These are phyloP conservation scores for Drosophila sulfurigaster DNA, from an alignment of 1,140 invertebrate species.

Conservation along the genomic window DNA sequence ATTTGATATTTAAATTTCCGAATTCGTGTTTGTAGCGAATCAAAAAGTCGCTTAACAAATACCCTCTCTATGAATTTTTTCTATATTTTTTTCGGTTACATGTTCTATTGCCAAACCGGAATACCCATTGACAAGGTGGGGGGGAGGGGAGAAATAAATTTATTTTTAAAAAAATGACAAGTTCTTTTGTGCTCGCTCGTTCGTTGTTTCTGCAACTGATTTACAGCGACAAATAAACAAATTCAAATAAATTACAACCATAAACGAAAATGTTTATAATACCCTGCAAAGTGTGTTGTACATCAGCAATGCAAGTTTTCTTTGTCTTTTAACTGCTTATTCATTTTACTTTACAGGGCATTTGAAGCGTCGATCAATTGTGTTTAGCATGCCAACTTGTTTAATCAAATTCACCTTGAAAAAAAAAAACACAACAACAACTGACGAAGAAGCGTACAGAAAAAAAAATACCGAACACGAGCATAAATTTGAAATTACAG, in stretches of 20 bases:
- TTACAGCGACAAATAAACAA: constrained; percentile 53
- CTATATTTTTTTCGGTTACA: constrained; percentile 1
- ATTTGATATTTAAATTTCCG: constrained; percentile 13
- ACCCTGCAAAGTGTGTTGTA: neutral
- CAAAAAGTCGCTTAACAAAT: neutral
- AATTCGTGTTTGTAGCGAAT: constrained; percentile 2
- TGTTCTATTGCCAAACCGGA: neutral
- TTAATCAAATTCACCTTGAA: constrained; percentile 74
- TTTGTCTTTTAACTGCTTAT: neutral
- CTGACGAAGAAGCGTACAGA: constrained; percentile 15
- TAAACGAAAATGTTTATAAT: neutral
- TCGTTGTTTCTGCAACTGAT: constrained; percentile 46
- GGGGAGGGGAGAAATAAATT: neutral
- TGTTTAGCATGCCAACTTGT: constrained; percentile 12
- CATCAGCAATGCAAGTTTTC: neutral
- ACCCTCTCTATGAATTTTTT: neutral
- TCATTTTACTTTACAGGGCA: neutral
- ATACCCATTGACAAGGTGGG: neutral
- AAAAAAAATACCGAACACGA: constrained; percentile 27
- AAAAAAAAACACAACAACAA: constrained; percentile 28
- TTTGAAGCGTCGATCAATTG: neutral
- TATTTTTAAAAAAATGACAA: constrained; percentile 1
- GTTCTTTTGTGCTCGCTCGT: neutral
- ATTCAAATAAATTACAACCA: constrained; percentile 13
- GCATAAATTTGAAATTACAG: constrained; percentile 60